phyloP scores from a whole-genome alignment of 2,888 invertebrate species.

The Patella ulyssiponensis region DNA sequence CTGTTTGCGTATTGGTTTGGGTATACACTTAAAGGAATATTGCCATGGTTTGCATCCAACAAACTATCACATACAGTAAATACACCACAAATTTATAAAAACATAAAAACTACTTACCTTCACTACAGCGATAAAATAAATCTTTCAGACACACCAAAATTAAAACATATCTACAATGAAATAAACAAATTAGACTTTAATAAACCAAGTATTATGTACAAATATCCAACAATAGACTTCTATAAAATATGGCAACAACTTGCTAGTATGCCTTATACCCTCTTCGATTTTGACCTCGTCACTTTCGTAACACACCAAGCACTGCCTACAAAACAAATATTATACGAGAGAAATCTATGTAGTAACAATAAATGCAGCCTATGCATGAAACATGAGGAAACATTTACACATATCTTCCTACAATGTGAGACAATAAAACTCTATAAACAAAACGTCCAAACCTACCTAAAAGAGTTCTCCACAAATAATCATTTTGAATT shows the following conservation, averaged over 20 bases:
- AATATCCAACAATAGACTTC: no score
- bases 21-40: not conserved
- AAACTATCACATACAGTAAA: no score
- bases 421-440: not conserved
- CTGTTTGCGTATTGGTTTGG: not conserved
- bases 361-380: not conserved
- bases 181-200: not conserved
- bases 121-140: not conserved
- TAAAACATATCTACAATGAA: not conserved
- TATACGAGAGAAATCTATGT: not conserved
- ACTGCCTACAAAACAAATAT: not conserved
- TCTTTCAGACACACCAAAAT: not conserved
- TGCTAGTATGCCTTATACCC: no score
- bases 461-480: no score
- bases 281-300: not conserved
- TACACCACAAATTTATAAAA: not conserved
- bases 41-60: not conserved
- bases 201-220: no score
- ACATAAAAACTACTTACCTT: not conserved
- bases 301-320: not conserved
- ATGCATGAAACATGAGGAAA: not conserved
- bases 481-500: no score
- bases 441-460: no score
- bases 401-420: slow-evolving; percentile 1
- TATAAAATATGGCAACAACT: no score